A percentile compares a stretch with the other conserved stretches of the same genome.
These are phyloP conservation scores for Strigamia crassipes DNA, from an alignment of 2,888 invertebrate species.

Conservation along the genomic window DNA sequence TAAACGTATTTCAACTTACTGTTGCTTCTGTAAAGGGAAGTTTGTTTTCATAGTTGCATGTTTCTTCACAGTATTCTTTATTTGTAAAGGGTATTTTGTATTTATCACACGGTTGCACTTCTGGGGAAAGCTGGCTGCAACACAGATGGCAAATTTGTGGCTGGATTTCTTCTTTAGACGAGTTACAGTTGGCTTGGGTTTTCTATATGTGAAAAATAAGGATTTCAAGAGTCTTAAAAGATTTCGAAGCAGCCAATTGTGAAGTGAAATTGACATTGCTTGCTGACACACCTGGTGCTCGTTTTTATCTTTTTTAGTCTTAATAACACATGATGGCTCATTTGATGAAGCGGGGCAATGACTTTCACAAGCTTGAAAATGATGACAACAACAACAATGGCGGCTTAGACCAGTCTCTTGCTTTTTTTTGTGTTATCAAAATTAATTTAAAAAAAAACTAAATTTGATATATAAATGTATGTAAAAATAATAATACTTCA, in stretches of 20 bases:
- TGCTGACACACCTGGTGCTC: constrained; percentile 35
- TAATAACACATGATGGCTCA: background rate
- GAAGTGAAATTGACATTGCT: constrained; percentile 4
- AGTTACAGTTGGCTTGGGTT: background rate
- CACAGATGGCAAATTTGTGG: constrained; percentile 12
- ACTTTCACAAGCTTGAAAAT: background rate
- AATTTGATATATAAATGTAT: no score
- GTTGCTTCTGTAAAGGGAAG: background rate
- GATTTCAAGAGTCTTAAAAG: constrained; percentile 22
- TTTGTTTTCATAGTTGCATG: background rate
- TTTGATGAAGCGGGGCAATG: background rate
- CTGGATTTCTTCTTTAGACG: background rate
- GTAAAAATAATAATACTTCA: background rate
- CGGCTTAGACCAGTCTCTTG: background rate
- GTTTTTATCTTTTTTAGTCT: background rate
- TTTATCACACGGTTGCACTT: background rate
- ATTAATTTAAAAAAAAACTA: background rate
- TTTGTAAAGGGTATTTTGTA: background rate
- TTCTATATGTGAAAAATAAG: background rate
- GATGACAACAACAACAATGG: background rate
- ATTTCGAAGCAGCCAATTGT: constrained; percentile 23
- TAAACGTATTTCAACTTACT: background rate
- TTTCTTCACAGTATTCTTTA: background rate
- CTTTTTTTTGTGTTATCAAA: background rate
- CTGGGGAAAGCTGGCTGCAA: background rate